Evolutionary conservation across 2,888 invertebrate species (phyloP).

Genomic region (Drosophila vallismaia): DNA sequence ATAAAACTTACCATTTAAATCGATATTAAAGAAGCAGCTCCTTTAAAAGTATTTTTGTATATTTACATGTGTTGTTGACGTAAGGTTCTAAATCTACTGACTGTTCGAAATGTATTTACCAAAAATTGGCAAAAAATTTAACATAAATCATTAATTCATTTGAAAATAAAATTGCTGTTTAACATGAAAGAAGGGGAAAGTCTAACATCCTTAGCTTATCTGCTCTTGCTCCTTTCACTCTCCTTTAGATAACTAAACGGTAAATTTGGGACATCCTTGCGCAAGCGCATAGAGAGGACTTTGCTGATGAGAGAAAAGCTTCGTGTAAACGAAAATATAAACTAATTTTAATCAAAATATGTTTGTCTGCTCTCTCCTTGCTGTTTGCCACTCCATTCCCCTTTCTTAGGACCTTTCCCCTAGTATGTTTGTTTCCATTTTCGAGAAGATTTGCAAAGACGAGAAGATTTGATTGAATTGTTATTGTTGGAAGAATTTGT

Average conservation of each 20-base stretch:
- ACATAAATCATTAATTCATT: too few species aligned
- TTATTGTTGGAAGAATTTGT: constrained; percentile 59
- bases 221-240: neutral
- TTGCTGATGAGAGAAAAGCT: constrained; percentile 3
- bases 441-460: constrained; percentile 56
- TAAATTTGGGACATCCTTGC: constrained; percentile 56
- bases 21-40: neutral
- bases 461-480: constrained; percentile 73
- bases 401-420: neutral
- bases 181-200: neutral
- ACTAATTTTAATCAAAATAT: constrained; percentile 64
- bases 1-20: neutral
- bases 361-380: constrained; percentile 1
- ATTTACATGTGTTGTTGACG: too few species aligned
- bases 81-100: too few species aligned
- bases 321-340: constrained; percentile 1
- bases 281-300: constrained; percentile 32
- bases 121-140: too few species aligned
- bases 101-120: too few species aligned
- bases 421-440: constrained; percentile 51
- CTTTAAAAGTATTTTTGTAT: too few species aligned
- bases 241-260: constrained; percentile 55
- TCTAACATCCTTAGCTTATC: neutral
- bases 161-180: neutral
- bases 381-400: neutral